Base-by-base conservation (phyloP, 2,797 vertebrate genomes). In the Pteropus rufus region DNA sequence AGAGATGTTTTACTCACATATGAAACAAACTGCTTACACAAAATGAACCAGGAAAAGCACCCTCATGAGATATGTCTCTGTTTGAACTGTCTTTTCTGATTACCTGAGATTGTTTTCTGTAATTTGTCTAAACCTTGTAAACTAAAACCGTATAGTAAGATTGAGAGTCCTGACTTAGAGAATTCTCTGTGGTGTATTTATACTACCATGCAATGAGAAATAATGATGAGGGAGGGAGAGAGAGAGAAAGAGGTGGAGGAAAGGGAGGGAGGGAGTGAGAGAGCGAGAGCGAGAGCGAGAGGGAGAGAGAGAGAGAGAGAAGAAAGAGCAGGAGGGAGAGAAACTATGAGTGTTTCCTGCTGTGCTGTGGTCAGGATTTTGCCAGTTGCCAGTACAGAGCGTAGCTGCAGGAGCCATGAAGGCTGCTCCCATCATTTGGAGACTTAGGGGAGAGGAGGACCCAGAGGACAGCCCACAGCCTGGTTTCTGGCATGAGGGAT, bases 361-460 rank as follows among this genome's bases (percentile, higher is more conserved):
- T 75, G 93, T 31, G 49, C 88, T 75, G 93, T 69, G 91, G 81
- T 72, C 79, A 39, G 84, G 95, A 65, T 67, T 80, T 67, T 85
- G 34, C n/a, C 76, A 46, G 56, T 82, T 91, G 80, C 87, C 88
- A 18, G 65, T 8, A 79, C 92, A 24, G 67, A 39, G 95, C 86
- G 84, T 62, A 44, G 52, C 70, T 26, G 54, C 58, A 52, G 62
- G 93, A 94, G 89, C 93, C 54, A 76, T 75, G 89, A 6, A 76
- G 91, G 87, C 92, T 60, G 34, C 89, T 94, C 91, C 95, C 81
- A 72, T 89, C 94, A 23, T 95, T 93, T 46, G 83, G 91, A 91
- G 94, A 76, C 88, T 70, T 54, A 56, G 84, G 90, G 73, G 90
- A 90, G 15, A 62, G 77, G 36, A 29, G 60, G 69, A 73, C 29